A percentile compares a stretch with the other conserved stretches of the same genome.
These are phyloP conservation scores for Eucera pruinosa DNA, from an alignment of 2,888 invertebrate species.

Conservation along the genomic window DNA sequence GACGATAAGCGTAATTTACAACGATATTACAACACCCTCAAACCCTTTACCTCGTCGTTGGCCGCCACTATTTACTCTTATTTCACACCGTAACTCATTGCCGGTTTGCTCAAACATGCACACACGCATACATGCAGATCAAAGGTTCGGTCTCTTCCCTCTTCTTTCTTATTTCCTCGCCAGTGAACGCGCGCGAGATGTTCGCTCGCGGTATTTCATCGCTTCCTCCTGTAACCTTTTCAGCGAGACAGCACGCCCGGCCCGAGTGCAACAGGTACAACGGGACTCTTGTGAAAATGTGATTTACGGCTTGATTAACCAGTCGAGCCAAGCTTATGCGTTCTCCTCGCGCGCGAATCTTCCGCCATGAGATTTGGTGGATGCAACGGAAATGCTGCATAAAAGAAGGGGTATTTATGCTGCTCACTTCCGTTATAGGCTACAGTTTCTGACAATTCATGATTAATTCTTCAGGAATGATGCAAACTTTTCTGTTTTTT, in stretches of 20 bases:
- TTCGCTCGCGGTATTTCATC: constrained; percentile 52
- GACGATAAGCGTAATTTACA: constrained; percentile 68
- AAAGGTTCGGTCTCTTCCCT: constrained; percentile 37
- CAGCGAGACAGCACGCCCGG: constrained; percentile 36
- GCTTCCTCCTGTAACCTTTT: constrained; percentile 54
- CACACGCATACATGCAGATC: constrained; percentile 32
- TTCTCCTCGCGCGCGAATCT: too few relatives aligned
- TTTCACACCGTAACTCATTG: constrained; percentile 62
- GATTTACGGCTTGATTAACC: constrained; percentile 55
- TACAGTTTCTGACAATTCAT: too few relatives aligned
- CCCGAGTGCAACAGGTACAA: constrained; percentile 44
- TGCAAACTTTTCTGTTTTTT: too few relatives aligned
- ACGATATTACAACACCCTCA: constrained; percentile 41
- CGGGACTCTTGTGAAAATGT: constrained; percentile 54
- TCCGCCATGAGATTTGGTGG: too few relatives aligned
- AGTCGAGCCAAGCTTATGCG: too few relatives aligned
- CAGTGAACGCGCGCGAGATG: constrained; percentile 40
- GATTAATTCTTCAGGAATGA: too few relatives aligned
- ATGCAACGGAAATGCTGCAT: too few relatives aligned
- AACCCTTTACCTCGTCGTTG: constrained; percentile 18
- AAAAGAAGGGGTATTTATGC: too few relatives aligned
- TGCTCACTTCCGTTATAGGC: too few relatives aligned
- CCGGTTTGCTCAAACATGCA: constrained; percentile 61
- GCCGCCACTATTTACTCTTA: constrained; percentile 54
- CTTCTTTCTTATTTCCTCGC: constrained; percentile 30